A percentile compares a stretch with the other conserved stretches of the same genome.
These are phyloP conservation scores for Oreocharis arfaki DNA, from an alignment of 2,113 vertebrate genomes.

Conservation along the genomic window DNA sequence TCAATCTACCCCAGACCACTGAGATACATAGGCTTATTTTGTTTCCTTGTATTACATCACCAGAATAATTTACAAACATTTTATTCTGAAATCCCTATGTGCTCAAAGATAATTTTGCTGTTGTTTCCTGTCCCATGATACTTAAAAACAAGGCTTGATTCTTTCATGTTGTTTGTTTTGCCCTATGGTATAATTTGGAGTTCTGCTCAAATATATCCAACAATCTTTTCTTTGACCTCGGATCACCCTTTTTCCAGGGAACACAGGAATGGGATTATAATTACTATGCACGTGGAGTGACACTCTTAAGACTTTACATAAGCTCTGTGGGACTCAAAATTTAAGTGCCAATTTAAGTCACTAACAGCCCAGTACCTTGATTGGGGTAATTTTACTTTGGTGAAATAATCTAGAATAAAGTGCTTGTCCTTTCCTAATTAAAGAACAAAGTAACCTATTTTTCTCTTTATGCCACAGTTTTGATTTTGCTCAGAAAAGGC, in stretches of 20 bases:
- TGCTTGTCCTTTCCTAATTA: background rate
- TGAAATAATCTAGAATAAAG: background rate
- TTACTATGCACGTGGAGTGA: background rate
- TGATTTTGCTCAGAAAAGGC: background rate
- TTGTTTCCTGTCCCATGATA: background rate
- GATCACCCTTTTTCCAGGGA: background rate
- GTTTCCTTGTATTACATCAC: background rate
- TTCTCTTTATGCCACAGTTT: background rate
- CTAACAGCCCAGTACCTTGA: background rate
- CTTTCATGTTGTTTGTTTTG: slow-evolving; percentile 1
- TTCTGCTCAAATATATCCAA: slow-evolving; percentile 23
- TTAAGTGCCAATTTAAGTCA: background rate
- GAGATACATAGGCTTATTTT: background rate
- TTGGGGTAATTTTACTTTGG: background rate
- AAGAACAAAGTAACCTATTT: background rate
- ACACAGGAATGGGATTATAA: background rate
- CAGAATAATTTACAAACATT: background rate
- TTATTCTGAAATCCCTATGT: background rate
- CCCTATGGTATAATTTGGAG: slow-evolving; percentile 12
- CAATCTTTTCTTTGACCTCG: background rate
- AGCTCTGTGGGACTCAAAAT: background rate
- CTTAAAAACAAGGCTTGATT: background rate
- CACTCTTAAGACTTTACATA: background rate
- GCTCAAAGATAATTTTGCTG: background rate
- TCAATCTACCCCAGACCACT: background rate